A percentile compares a stretch with the other conserved stretches of the same genome.
Conservation (phyloP, 2,888 invertebrate species). For the Patella pellucida region DNA sequence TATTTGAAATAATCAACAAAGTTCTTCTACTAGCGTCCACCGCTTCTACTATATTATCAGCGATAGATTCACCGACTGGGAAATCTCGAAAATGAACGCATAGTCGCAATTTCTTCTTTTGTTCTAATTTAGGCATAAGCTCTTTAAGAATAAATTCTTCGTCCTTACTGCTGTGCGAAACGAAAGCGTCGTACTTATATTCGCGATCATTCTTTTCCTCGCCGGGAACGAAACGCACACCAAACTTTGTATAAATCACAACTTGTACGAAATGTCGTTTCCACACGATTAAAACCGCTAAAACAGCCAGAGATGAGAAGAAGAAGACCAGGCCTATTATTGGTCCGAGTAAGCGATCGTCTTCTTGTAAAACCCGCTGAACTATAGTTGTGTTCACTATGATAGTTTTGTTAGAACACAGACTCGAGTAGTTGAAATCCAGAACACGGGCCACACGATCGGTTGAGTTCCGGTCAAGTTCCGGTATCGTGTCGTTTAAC, state of each 20-base stretch:
- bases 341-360: conserved; percentile 23
- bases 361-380: background rate
- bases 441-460: background rate
- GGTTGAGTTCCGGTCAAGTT: no score
- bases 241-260: conserved; percentile 35
- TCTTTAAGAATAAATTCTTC: background rate
- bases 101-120: background rate
- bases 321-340: conserved; percentile 23
- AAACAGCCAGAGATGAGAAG: conserved; percentile 25
- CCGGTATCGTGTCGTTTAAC: background rate
- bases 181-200: background rate
- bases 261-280: conserved; percentile 30
- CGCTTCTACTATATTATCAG: background rate
- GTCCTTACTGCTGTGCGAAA: background rate
- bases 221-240: conserved; percentile 32
- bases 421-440: conserved; percentile 18
- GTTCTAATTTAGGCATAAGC: background rate
- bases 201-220: background rate
- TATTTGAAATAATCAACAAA: background rate
- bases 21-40: background rate
- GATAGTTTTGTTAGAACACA: conserved; percentile 24
- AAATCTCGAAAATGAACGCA: background rate
- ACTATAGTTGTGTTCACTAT: conserved; percentile 1
- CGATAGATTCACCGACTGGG: background rate
- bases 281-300: conserved; percentile 24